Base-by-base conservation (phyloP, 2,888 invertebrate species). In the Sceliomorpha sp. region DNA sequence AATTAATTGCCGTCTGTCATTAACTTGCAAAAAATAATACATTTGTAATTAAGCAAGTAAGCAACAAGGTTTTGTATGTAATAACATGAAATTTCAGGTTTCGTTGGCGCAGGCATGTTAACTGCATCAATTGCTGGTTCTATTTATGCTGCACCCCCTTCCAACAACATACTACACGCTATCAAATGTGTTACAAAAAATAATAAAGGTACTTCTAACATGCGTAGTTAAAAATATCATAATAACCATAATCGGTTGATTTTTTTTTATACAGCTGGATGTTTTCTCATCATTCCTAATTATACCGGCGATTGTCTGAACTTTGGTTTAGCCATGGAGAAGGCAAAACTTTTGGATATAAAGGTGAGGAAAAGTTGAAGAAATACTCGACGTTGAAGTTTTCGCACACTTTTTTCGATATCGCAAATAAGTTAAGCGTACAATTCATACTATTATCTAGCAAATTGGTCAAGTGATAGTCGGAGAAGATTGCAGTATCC, bases 251-350 rank as follows among this genome's bases (percentile, higher is more conserved):
- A n/a, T n/a, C n/a, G n/a, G n/a, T n/a, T n/a, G n/a, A n/a, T n/a
- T n/a, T n/a, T n/a, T n/a, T n/a, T n/a, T n/a, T n/a, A n/a, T n/a
- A n/a, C 75, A 90, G 92, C 90, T 56, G 95, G 95, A 20, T 91
- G 93, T n/a, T 81, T 96, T 4, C 90, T 95, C 0, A 90, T 95
- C 26, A 90, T 95, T 6, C 92, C 93, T 6, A 95, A 95, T 86
- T 95, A 94, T 80, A 93, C 94, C 0, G 94, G 94, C 0, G 95
- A 95, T 78, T 89, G 94, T 62, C 88, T 96, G 9, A 96, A 94
- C 86, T 96, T 96, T 83, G 95, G 95, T 0, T 90, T 95, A 82
- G 96, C 96, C 0, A 91, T 93, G 8, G 95, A 96, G 84, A 91
- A 92, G 79, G 94, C 94, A 0, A 91, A 90, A 79, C 90, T 90